Conservation (phyloP, 2,797 vertebrate species). For the Lacerta viridis region DNA sequence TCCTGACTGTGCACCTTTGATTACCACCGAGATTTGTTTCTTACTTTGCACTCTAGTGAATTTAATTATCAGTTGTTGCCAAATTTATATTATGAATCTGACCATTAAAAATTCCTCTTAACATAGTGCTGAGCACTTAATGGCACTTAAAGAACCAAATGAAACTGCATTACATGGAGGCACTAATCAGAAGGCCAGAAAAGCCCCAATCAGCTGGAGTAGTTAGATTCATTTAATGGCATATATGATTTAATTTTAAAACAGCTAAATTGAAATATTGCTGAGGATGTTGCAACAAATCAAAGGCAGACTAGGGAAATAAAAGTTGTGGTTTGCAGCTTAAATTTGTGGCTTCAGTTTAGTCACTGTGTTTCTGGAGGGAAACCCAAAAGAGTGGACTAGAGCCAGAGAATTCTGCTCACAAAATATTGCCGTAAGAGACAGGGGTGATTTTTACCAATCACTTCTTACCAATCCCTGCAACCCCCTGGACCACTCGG, state of each 20-base stretch:
- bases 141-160: slow-evolving; percentile 31
- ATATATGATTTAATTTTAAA: slow-evolving; percentile 36
- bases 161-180: slow-evolving; percentile 30
- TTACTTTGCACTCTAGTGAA: neutral
- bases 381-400: neutral
- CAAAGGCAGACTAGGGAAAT: slow-evolving; percentile 26
- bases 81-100: slow-evolving; percentile 6
- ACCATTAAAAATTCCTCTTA: slow-evolving; percentile 16
- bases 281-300: neutral
- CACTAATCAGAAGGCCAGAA: slow-evolving; percentile 24
- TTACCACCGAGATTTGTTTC: slow-evolving; percentile 28
- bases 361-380: neutral
- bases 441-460: neutral
- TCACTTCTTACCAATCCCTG: neutral
- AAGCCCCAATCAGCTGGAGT: neutral
- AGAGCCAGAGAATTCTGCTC: neutral
- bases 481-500: neutral
- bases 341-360: neutral
- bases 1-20: slow-evolving; percentile 9
- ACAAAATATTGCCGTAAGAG: neutral
- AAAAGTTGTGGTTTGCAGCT: neutral
- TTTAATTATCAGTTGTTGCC: slow-evolving; percentile 3
- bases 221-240: slow-evolving; percentile 29
- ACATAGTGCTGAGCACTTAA: neutral
- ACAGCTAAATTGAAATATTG: neutral